A percentile compares a stretch with the other conserved stretches of the same genome.
Evolutionary conservation across 2,888 invertebrate species (phyloP).

Genomic region (Chelonus formosanus): DNA sequence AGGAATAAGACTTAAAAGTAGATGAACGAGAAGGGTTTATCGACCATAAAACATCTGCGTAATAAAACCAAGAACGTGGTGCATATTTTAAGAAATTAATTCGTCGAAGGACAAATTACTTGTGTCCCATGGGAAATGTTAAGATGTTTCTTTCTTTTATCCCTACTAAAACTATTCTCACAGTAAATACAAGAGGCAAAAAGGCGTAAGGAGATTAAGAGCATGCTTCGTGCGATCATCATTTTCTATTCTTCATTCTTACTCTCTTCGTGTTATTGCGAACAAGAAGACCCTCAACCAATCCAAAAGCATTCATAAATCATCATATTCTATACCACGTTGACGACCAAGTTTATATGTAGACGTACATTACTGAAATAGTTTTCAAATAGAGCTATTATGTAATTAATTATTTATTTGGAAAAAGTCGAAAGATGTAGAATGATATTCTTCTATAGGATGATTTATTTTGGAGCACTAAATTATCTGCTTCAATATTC

Average conservation of each 20-base stretch:
- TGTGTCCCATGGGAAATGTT: constrained; percentile 24
- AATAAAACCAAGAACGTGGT: constrained; percentile 49
- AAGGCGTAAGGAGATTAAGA: constrained; percentile 26
- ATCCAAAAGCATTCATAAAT: no score
- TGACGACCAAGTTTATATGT: no score
- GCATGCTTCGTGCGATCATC: constrained; percentile 6
- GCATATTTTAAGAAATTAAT: constrained; percentile 52
- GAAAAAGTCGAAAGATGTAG: no score
- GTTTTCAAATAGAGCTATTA: no score
- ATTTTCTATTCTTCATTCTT: constrained; percentile 1
- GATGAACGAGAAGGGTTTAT: constrained; percentile 17
- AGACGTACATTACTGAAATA: no score
- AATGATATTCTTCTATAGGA: no score
- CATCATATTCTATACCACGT: no score
- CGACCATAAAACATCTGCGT: constrained; percentile 48
- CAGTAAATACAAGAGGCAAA: constrained; percentile 6
- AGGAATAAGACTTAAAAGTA: not conserved
- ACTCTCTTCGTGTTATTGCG: not conserved
- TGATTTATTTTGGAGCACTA: no score
- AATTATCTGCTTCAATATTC: no score
- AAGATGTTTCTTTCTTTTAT: constrained; percentile 6
- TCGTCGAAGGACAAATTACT: constrained; percentile 54
- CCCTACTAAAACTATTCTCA: not conserved
- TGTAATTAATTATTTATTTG: no score
- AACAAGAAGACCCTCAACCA: no score